Base-by-base conservation (phyloP, 2,888 invertebrate genomes). In the Pedicia rivosa region DNA sequence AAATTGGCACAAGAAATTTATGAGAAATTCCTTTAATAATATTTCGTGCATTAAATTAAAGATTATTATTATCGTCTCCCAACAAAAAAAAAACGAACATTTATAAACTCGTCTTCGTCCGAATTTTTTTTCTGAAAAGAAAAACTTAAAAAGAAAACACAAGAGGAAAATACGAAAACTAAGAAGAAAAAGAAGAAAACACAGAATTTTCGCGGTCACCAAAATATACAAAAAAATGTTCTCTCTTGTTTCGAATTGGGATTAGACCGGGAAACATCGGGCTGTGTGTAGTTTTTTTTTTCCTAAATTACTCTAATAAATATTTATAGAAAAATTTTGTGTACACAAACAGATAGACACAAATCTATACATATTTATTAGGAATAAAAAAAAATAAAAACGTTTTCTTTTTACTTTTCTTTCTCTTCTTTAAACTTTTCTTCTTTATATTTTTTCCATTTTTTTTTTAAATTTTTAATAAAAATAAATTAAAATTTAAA, bases 251-350 rank as follows among this genome's bases (percentile, higher is more conserved):
- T 56, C 59, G 59, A 59, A 58, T 59, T 58, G 55, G 57, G 57
- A 59, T 57, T 59, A 58, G 58, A 59, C 61, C 61, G 62, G 60
- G 62, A 57, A 57, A 61, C 59, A 61, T 59, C 60, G 59, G 41
- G 40, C 15, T 25, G 16, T 26, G 34, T 10, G 20, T 13, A 33
- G 14, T n/a, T 20, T 20, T 9, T 32, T 20, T 32, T 6, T 20
- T 6, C 5, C 20, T 20, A 20, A 20, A 20, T n/a, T n/a, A n/a
- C n/a, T n/a, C n/a, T n/a, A n/a, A n/a, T n/a, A n/a, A n/a, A n/a
- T n/a, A n/a, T n/a, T n/a, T n/a, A n/a, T n/a, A n/a, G n/a, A n/a
- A n/a, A n/a, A n/a, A n/a, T n/a, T n/a, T n/a, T n/a, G n/a, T n/a
- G n/a, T n/a, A n/a, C 20, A 20, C 20, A 6, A 6, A 20, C 8